Base-by-base conservation (phyloP, 53 echinoderm and acorn worm genomes). In the Stichopus horrens region DNA sequence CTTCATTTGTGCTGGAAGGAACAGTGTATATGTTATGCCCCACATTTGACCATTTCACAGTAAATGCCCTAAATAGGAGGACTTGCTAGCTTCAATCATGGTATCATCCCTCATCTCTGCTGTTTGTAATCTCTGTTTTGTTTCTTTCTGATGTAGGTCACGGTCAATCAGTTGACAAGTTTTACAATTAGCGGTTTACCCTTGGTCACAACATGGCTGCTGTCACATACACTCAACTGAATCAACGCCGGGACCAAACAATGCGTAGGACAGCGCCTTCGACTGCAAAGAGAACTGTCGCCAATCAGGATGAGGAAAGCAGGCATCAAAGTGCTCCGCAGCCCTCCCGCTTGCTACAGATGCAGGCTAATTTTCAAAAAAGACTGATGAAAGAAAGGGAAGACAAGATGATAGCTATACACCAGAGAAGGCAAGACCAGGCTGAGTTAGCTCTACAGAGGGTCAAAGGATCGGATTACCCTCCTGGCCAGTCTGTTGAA, bases 301-400 rank as follows among this genome's bases (percentile, higher is more conserved):
- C 93, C 13, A 82, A 87, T 13, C 56, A 77, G 21, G 86, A 76
- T 74, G 89, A 85, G 54, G 88, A 86, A 11, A 76, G 58, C 74
- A 84, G 92, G 4, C 89, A 91, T 73, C 86, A 75, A 19, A 93
- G 94, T 80, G 96, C 96, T 53, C 94, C 96, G 7, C 92, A 92
- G 16, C 95, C 92, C 7, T 95, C 96, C 13, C 89, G 93, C 55
- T 91, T 96, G 13, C 88, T 87, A 55, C 83, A 86, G 73, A 93
- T 96, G 92, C 95, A 93, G 87, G 87, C 83, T 55, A 74, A 87
- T 19, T 96, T 88, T 83, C 95, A 95, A 79, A 74, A 93, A 52
- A 95, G 92, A 54, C 88, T 96, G 23, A 67, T 96, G 54, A 90
- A 86, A 19, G 96, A 96, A 59, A 96, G 93, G 73, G 95, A 96